Evolutionary conservation across 2,888 invertebrate genomes (phyloP).

Genomic region (Zygaena filipendulae): DNA sequence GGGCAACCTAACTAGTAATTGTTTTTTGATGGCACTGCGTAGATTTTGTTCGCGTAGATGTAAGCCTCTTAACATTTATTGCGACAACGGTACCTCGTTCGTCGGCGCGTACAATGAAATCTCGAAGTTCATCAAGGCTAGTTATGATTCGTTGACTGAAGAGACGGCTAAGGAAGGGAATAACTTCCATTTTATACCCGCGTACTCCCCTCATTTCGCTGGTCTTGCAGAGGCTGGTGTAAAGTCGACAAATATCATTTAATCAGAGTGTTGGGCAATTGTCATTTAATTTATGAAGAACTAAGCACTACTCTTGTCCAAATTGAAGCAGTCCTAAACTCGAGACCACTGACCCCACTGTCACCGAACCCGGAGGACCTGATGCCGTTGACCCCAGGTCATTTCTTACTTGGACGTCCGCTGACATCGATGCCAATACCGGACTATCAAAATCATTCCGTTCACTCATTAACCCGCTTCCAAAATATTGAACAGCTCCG

Average conservation of each 20-base stretch:
- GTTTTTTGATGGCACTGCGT: not conserved
- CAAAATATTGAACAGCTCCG: not conserved
- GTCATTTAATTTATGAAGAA: conserved; percentile 4
- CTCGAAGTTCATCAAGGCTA: conserved; percentile 10
- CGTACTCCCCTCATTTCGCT: conserved; percentile 10
- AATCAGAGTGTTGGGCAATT: conserved; percentile 4
- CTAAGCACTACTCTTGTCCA: conserved; percentile 11
- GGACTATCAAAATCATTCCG: not conserved
- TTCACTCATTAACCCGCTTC: conserved; percentile 1
- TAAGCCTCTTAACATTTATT: conserved; percentile 13
- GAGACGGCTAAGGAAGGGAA: conserved; percentile 7
- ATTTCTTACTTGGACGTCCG: conserved; percentile 15
- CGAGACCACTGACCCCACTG: conserved; percentile 11
- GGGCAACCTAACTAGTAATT: conserved; percentile 9
- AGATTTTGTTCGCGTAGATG: conserved; percentile 9
- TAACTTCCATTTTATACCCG: conserved; percentile 4
- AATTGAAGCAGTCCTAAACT: conserved; percentile 15
- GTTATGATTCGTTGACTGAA: conserved; percentile 7
- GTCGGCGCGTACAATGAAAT: conserved; percentile 18
- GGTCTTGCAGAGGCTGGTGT: conserved; percentile 7
- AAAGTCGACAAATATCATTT: conserved; percentile 6
- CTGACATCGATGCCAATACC: conserved; percentile 8
- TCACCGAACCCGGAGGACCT: conserved; percentile 12
- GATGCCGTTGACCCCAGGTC: conserved; percentile 11
- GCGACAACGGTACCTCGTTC: conserved; percentile 17